Evolutionary conservation across 2,888 invertebrate species (phyloP), one percentile per base, ranked within the genome.

Genomic region (Ephialtes manifestator): DNA sequence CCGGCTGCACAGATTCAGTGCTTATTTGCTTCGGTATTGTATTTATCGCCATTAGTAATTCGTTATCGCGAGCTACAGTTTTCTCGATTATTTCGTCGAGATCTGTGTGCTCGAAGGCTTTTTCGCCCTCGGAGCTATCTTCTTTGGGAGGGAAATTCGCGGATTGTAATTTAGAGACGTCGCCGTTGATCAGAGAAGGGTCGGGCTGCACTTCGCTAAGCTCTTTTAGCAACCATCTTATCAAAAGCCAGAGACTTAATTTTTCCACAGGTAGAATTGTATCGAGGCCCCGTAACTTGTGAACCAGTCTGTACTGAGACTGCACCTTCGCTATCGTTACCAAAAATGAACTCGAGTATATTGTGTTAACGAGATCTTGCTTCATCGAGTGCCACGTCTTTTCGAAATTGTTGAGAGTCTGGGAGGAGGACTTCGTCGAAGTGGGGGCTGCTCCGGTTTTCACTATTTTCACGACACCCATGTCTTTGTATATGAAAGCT

Each of bases 211-310:
- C 70, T 11, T 86, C 82, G 58, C 80, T 82, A 10, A 86, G 46
- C 74, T 93, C 93, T 48, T 89, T 87, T 20, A 93, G 75, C 43
- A 93, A 90, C 93, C 93, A 93, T 5, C 88, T 68, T 20, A 93
- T 83, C 74, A 90, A 86, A 18, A 88, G 84, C 1, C 76, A 76
- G n/a, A 90, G 39, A 35, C 85, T 83, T 4, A 87, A 70, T 39
- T 84, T 83, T 5, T 86, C 85, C 15, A 86, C 81, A n/a, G 80
- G 39, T 24, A 78, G 13, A 13, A 86, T 39, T 5, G 53, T 65
- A 28, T 78, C 77, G 39, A 72, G 4, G 74, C 53, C 11, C 88
- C 91, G 90, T 39, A 88, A 86, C 46, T 86, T 89, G 65, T 90
- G 88, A 13, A 92, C 81, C 85, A 88, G 88, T 51, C 90, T 88